Conservation (phyloP, 1,140 invertebrate genomes). For the Leguminivora glycinivorella region DNA sequence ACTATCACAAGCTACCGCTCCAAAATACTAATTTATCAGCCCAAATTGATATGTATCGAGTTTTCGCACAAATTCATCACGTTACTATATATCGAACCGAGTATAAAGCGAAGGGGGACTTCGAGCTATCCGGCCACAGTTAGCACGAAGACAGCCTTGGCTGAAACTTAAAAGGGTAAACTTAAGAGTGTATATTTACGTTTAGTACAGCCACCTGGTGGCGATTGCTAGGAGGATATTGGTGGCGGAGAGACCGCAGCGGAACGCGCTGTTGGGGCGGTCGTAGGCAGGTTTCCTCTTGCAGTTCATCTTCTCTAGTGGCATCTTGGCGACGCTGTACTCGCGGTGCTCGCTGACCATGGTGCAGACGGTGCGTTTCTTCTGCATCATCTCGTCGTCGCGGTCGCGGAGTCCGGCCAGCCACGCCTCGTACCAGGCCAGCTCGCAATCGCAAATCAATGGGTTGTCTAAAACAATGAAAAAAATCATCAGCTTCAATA, state of each 20-base stretch:
- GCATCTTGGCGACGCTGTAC: slow-evolving; percentile 89
- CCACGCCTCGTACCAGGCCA: slow-evolving; percentile 92
- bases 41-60: slow-evolving; percentile 76
- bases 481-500: neutral
- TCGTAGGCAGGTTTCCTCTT: slow-evolving; percentile 80
- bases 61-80: slow-evolving; percentile 73
- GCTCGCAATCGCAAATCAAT: slow-evolving; percentile 90
- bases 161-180: slow-evolving; percentile 51
- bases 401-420: slow-evolving; percentile 86
- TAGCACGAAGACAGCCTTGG: slow-evolving; percentile 58
- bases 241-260: slow-evolving; percentile 39
- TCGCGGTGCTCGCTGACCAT: slow-evolving; percentile 87
- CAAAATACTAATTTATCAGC: slow-evolving; percentile 65
- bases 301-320: slow-evolving; percentile 89
- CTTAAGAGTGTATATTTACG: slow-evolving; percentile 41
- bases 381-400: slow-evolving; percentile 91
- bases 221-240: slow-evolving; percentile 47
- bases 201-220: slow-evolving; percentile 60
- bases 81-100: slow-evolving; percentile 43
- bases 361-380: slow-evolving; percentile 89
- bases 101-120: slow-evolving; percentile 44
- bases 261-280: slow-evolving; percentile 48
- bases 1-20: slow-evolving; percentile 67
- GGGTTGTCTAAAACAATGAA: slow-evolving; percentile 87
- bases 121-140: slow-evolving; percentile 73